Evolutionary conservation across 2,797 vertebrate species (phyloP), one percentile per base, ranked within the genome.

Genomic region (Antrozous pallidus): DNA sequence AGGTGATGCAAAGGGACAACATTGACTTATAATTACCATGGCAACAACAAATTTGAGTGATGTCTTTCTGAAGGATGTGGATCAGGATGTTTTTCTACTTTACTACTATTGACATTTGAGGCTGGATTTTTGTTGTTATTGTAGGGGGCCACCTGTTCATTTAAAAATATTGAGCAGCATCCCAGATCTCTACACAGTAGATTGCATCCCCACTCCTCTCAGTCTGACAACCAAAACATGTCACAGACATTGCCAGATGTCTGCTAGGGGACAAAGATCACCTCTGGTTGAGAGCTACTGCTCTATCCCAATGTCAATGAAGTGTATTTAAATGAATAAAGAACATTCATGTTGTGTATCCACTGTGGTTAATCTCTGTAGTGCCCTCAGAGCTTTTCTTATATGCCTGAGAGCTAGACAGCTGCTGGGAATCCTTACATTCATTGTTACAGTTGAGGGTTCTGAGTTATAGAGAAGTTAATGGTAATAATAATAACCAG

Each of bases 21-120:
- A 93, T 88, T 74, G 94, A 96, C 96, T 93, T 96, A 86, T 97
- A 96, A 97, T 93, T 94, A 83, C 96, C 91, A 96, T 96, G 95
- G 91, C 81, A 97, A 96, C 87, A 86, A 70, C 74, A 86, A 90
- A 85, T 73, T 79, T 54, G 69, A 94, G 54, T 73, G 56, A 85
- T 94, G 78, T 74, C 70, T 95, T 92, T 71, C 51, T 1, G 2
- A 69, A 42, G 73, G 84, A 73, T 14, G 8, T 82, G 79, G 88
- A 91, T 61, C 71, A 49, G 79, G 86, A 92, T n/a, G 6, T 26
- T 84, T 86, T 42, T 58, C 31, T 24, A 4, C 58, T 10, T 49
- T 3, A 7, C 67, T 77, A 5, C 38, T 73, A 3, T 11, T 85
- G 56, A 88, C 78, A 42, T 75, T 65, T 47, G 8, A 22, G 75